phyloP scores from a whole-genome alignment of 1,140 invertebrate genomes.

The Heliconius himera region DNA sequence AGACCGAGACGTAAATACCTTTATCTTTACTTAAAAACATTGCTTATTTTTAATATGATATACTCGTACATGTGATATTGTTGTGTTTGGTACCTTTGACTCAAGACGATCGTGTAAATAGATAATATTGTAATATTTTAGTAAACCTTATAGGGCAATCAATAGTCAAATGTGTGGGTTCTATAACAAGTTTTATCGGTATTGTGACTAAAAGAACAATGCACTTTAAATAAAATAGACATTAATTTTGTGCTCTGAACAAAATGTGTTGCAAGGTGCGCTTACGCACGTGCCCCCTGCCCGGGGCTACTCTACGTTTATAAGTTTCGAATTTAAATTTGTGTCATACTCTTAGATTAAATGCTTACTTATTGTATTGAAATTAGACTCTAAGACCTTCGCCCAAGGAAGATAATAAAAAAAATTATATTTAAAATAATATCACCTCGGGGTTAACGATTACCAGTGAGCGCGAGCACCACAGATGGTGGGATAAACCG shows the following conservation, averaged over 20 bases:
- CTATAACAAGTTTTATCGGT: constrained; percentile 6
- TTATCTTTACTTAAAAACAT: neutral
- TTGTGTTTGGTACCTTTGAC: neutral
- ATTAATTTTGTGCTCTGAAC: constrained; percentile 59
- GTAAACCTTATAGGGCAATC: neutral
- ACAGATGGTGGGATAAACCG: constrained; percentile 78
- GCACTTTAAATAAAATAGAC: constrained; percentile 59
- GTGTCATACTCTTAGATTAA: constrained; percentile 74
- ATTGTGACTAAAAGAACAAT: constrained; percentile 45
- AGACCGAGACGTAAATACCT: neutral
- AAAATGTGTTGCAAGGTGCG: constrained; percentile 74
- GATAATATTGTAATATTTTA: neutral
- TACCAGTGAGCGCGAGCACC: constrained; percentile 75
- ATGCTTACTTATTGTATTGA: constrained; percentile 50
- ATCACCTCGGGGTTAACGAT: constrained; percentile 81
- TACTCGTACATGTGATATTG: neutral
- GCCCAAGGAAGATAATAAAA: constrained; percentile 67
- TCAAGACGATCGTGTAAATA: neutral
- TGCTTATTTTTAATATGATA: neutral
- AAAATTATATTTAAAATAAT: constrained; percentile 81
- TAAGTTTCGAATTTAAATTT: constrained; percentile 74
- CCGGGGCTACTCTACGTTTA: constrained; percentile 61
- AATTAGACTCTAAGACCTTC: constrained; percentile 68
- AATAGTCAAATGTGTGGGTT: neutral
- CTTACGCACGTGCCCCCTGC: constrained; percentile 71